These are phyloP conservation scores for Panurus biarmicus DNA, from an alignment of 2,113 vertebrate genomes.

Conservation along the genomic window DNA sequence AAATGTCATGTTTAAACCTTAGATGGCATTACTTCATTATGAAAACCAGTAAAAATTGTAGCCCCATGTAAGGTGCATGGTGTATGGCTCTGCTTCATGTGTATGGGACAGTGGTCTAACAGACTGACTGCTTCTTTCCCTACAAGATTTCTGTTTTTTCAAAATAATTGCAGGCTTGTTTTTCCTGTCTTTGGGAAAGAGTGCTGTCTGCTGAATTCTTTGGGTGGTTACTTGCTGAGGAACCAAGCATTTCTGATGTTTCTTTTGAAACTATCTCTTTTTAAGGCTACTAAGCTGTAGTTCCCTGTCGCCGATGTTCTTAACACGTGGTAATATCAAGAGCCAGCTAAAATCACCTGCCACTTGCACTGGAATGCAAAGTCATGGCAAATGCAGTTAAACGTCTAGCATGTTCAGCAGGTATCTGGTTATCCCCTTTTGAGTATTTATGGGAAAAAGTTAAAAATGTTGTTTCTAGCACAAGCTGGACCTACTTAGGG, in stretches of 20 bases:
- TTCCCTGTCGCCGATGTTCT: background rate
- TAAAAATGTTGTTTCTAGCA: background rate
- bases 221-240: background rate
- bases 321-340: background rate
- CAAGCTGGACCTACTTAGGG: background rate
- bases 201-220: background rate
- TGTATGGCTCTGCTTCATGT: background rate
- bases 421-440: background rate
- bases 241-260: background rate
- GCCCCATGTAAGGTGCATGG: fast-evolving
- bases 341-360: background rate
- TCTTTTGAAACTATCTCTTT: background rate
- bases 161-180: background rate
- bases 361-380: background rate
- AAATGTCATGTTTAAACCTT: background rate
- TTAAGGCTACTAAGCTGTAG: background rate
- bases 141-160: background rate
- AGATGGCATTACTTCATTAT: background rate
- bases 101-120: background rate
- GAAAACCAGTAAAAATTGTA: background rate
- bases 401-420: background rate
- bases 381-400: background rate
- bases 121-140: background rate
- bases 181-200: background rate
- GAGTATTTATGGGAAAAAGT: background rate